A percentile compares a stretch with the other conserved stretches of the same genome.
phyloP scores from a whole-genome alignment of 2,113 vertebrate species.

The Oncorhynchus kisutch region DNA sequence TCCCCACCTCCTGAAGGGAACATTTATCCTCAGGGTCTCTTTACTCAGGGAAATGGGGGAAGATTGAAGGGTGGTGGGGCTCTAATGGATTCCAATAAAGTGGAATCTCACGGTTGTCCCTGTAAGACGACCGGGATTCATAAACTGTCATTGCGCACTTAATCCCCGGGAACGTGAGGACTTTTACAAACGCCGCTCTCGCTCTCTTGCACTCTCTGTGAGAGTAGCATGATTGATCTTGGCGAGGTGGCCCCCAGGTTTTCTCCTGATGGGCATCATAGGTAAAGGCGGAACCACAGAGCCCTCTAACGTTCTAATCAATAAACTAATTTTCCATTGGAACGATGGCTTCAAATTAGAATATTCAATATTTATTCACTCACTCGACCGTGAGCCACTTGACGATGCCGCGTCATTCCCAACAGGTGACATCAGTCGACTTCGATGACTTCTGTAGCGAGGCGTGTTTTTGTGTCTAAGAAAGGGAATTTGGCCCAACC shows the following conservation, averaged over 20 bases:
- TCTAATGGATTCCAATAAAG: constrained; percentile 52
- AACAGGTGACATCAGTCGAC: too few relatives aligned
- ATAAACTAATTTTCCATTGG: constrained; percentile 38
- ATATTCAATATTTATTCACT: constrained; percentile 35
- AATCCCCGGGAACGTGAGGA: constrained; percentile 27
- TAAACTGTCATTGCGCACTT: constrained; percentile 30
- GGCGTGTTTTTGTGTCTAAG: neutral
- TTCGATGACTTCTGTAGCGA: neutral
- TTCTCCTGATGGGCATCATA: constrained; percentile 11
- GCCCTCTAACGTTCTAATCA: constrained; percentile 34
- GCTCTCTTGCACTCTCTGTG: too few relatives aligned
- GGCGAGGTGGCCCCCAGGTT: neutral
- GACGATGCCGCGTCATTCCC: neutral
- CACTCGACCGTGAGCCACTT: neutral
- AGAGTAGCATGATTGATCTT: neutral
- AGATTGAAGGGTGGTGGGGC: constrained; percentile 1
- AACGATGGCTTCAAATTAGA: constrained; percentile 40
- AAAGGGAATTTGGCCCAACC: neutral
- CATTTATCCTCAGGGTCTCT: constrained; percentile 3
- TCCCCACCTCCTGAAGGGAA: constrained; percentile 19
- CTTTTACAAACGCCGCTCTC: too few relatives aligned
- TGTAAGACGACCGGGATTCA: constrained; percentile 19
- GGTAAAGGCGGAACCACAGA: constrained; percentile 5
- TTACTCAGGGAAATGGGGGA: constrained; percentile 27
- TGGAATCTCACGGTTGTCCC: constrained; percentile 27